A percentile compares a stretch with the other conserved stretches of the same genome.
These are phyloP conservation scores for Leptogaster cylindrica DNA, from an alignment of 2,888 invertebrate species.

Conservation along the genomic window DNA sequence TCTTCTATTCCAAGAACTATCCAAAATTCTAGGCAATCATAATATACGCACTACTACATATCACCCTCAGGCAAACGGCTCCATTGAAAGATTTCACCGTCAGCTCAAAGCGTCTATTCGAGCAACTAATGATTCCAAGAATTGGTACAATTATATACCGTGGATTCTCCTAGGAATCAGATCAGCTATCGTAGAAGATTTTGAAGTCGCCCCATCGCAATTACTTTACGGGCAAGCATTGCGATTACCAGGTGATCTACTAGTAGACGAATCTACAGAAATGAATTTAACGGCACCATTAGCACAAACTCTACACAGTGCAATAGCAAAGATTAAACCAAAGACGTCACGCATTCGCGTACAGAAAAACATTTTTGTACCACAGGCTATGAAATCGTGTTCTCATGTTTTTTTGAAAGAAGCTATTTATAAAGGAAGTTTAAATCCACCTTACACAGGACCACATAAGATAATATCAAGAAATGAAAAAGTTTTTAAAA, in stretches of 20 bases:
- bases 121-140: background rate
- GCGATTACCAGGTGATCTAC: background rate
- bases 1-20: background rate
- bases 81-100: background rate
- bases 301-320: slow-evolving; percentile 1
- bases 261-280: background rate
- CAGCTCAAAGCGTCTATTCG: background rate
- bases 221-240: background rate
- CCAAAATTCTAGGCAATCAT: background rate
- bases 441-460: slow-evolving; percentile 48
- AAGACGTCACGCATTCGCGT: background rate
- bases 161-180: slow-evolving; percentile 5
- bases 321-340: slow-evolving; percentile 16
- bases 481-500: slow-evolving; percentile 43
- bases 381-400: background rate
- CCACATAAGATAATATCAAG: slow-evolving; percentile 46
- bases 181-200: background rate
- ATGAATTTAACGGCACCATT: background rate
- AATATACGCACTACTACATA: background rate
- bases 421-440: slow-evolving; percentile 25
- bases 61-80: slow-evolving; percentile 3
- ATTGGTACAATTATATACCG: background rate
- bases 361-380: slow-evolving; percentile 19
- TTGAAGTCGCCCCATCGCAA: background rate
- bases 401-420: slow-evolving; percentile 25